Evolutionary conservation across 2,888 invertebrate genomes (phyloP).

Genomic region (Patella ulyssiponensis): DNA sequence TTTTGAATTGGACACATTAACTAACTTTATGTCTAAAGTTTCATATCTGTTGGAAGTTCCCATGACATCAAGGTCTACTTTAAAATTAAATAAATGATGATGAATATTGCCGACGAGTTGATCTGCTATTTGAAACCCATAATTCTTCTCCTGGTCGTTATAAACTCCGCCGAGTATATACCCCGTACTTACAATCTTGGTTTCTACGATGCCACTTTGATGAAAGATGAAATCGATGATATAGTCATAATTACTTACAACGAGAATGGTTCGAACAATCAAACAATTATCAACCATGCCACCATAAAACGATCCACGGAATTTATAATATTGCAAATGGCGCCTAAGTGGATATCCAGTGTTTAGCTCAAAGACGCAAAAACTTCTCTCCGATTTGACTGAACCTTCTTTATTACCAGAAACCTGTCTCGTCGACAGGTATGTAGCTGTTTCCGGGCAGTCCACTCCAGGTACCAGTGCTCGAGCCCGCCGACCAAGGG

Average conservation of each 20-base stretch:
- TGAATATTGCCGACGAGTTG: slow-evolving; percentile 33
- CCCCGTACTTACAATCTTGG: slow-evolving; percentile 35
- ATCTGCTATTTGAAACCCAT: slow-evolving; percentile 31
- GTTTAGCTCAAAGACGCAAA: slow-evolving; percentile 41
- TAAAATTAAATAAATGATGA: slow-evolving; percentile 39
- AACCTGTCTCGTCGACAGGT: slow-evolving; percentile 24
- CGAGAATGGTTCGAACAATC: slow-evolving; percentile 28
- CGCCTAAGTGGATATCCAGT: slow-evolving; percentile 35
- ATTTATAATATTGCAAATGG: not conserved
- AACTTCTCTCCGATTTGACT: not conserved
- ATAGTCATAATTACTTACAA: slow-evolving; percentile 40
- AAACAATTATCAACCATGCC: slow-evolving; percentile 31
- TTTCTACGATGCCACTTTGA: slow-evolving; percentile 36
- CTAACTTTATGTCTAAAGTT: slow-evolving; percentile 49
- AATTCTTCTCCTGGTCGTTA: slow-evolving; percentile 20
- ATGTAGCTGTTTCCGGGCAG: slow-evolving; percentile 38
- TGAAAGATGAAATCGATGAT: slow-evolving; percentile 38
- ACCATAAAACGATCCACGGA: slow-evolving; percentile 23
- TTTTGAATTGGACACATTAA: slow-evolving; percentile 37
- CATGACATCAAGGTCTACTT: slow-evolving; percentile 51
- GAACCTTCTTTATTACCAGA: not conserved
- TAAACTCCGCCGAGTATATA: slow-evolving; percentile 32
- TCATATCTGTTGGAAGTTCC: slow-evolving; percentile 57
- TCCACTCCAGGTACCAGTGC: slow-evolving; percentile 35
- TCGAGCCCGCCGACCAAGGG: slow-evolving; percentile 28